Evolutionary conservation across 2,797 vertebrate species (phyloP), one percentile per base, ranked within the genome.

Genomic region (Sylvia borin): DNA sequence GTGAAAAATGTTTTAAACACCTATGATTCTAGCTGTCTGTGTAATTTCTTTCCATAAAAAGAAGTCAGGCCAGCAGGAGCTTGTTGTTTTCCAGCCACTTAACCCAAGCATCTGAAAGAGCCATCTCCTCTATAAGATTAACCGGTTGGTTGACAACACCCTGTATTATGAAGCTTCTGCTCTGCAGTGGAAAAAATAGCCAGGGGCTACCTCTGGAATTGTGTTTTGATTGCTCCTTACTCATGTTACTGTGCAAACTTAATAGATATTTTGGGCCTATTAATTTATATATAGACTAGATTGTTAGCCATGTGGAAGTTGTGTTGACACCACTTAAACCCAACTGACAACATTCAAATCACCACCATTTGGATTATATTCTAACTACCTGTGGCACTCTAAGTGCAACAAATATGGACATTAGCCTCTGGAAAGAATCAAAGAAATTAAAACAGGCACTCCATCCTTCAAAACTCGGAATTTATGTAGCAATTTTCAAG

Each of bases 401-500:
- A 73, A 85, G 38, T 17, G 7, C 51, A 85, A 55, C 13, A 77
- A 64, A 32, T 40, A 21, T 34, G 7, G 64, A 71, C 38, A 57
- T 60, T 48, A 45, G 36, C 19, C 36, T 90, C 84, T 64, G 51
- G 38, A 90, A 78, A 72, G 34, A 53, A 76, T 1, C 4, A 62
- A 67, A 73, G 51, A 71, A 73, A 74, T 22, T 4, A 55, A 87
- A 79, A 13, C 1, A 10, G 7, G 40, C 16, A 22, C 16, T 24
- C 26, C 13, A 18, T 27, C 14, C 22, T 19, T 21, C 29, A 61
- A 65, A 82, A 15, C 6, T 15, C 40, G 71, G 57, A 79, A 85
- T 64, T 88, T 94, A 81, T 67, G 45, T 55, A 92, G 42, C 17
- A 5, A 86, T 93, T 88, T 93, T 95, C 74, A 92, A 93, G 66